Conservation (phyloP, 2,888 invertebrate genomes). For the Polydrusus pterygomalis region DNA sequence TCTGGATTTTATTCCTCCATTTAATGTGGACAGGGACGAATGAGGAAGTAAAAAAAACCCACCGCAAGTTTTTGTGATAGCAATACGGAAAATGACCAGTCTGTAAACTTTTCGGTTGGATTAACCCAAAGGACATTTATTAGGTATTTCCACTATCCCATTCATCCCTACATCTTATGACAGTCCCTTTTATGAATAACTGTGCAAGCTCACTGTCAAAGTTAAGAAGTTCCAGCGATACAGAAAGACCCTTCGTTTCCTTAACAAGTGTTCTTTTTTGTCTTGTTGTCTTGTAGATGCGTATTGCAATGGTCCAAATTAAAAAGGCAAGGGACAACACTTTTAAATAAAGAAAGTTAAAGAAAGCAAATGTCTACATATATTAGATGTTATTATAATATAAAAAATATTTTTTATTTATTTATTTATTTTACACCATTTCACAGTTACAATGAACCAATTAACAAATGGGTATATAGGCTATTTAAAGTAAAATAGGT, state of each 20-base stretch:
- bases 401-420: no score
- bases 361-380: no score
- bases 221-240: conserved; percentile 49
- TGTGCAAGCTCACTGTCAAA: conserved; percentile 48
- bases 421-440: no score
- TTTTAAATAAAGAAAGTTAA: no score
- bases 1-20: no score
- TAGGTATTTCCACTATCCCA: conserved; percentile 38
- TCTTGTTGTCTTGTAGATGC: conserved; percentile 58
- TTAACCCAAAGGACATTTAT: conserved; percentile 40
- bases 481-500: no score
- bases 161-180: conserved; percentile 37
- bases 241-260: conserved; percentile 48
- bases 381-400: no score
- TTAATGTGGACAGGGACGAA: background rate
- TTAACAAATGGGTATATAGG: no score
- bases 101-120: conserved; percentile 29
- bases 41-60: background rate
- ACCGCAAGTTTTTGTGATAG: background rate
- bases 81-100: conserved; percentile 23
- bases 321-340: background rate
- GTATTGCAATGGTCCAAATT: conserved; percentile 31
- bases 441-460: no score
- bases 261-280: conserved; percentile 57
- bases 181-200: conserved; percentile 47